Evolutionary conservation across 37 sponge, comb jelly and placozoan genomes (phyloP).

Genomic region (Aplysina aerophoba): DNA sequence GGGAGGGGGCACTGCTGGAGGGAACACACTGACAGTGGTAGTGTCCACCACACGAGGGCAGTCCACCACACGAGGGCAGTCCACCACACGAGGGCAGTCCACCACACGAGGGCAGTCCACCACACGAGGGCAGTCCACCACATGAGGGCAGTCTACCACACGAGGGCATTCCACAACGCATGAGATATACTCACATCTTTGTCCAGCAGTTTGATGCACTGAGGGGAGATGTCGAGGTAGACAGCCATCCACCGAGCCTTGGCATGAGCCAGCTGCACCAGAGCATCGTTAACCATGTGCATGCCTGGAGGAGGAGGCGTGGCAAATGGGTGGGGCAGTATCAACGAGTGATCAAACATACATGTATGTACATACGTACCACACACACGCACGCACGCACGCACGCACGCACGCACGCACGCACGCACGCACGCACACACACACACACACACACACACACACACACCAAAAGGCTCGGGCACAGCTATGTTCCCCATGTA

Average conservation of each 20-base stretch:
- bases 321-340: not conserved
- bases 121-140: no score
- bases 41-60: not conserved
- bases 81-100: no score
- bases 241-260: conserved; percentile 10
- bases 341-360: no score
- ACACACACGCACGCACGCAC: conserved; percentile 7
- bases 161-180: no score
- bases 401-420: not conserved
- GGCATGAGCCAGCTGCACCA: not conserved
- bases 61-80: not conserved
- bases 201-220: conserved; percentile 16
- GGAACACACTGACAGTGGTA: not conserved
- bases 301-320: conserved; percentile 41
- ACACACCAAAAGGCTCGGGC: conserved; percentile 35
- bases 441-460: conserved; percentile 36
- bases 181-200: conserved; percentile 30
- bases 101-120: no score
- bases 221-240: conserved; percentile 26
- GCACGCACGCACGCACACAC: conserved; percentile 15
- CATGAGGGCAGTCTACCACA: conserved; percentile 3
- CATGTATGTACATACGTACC: not conserved
- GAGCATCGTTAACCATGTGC: conserved; percentile 74
- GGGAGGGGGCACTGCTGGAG: not conserved
- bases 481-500: conserved; percentile 22